Evolutionary conservation across 2,113 vertebrate species (phyloP).

Genomic region (Cyanoliseus patagonus): DNA sequence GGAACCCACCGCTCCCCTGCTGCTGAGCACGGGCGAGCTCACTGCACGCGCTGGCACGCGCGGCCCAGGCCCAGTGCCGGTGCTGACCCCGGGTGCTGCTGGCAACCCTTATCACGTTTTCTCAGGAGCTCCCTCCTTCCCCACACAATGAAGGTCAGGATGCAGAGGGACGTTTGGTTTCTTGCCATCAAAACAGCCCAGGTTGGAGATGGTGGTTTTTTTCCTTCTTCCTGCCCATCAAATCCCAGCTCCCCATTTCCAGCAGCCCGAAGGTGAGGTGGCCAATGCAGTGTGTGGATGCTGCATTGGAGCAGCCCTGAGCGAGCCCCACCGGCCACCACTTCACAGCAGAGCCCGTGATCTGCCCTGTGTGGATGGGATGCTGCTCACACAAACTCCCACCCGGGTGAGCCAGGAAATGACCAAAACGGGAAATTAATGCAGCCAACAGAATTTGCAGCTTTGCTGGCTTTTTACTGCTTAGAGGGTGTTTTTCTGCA

Average conservation of each 20-base stretch:
- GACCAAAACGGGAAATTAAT: background rate
- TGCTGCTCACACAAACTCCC: background rate
- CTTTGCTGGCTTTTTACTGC: background rate
- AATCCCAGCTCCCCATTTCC: background rate
- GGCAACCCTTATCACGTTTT: constrained; percentile 53
- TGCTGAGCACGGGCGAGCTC: background rate
- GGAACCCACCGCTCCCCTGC: fast-evolving
- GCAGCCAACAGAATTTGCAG: background rate
- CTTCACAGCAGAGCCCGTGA: background rate
- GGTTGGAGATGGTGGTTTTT: background rate
- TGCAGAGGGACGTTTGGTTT: constrained; percentile 1
- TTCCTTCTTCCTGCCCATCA: constrained; percentile 13
- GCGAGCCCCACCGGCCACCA: background rate
- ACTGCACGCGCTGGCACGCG: background rate
- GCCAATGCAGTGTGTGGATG: fast-evolving
- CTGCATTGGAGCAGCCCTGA: background rate
- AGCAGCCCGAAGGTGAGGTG: background rate
- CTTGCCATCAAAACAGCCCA: constrained; percentile 29
- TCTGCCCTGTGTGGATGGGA: background rate
- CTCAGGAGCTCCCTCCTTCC: constrained; percentile 40
- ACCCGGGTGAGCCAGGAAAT: background rate
- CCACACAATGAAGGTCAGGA: constrained; percentile 64
- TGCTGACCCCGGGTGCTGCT: background rate
- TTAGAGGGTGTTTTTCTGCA: background rate
- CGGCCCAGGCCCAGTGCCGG: background rate